Base-by-base conservation (phyloP, 2,797 vertebrate genomes). In the Gorsachius magnificus region DNA sequence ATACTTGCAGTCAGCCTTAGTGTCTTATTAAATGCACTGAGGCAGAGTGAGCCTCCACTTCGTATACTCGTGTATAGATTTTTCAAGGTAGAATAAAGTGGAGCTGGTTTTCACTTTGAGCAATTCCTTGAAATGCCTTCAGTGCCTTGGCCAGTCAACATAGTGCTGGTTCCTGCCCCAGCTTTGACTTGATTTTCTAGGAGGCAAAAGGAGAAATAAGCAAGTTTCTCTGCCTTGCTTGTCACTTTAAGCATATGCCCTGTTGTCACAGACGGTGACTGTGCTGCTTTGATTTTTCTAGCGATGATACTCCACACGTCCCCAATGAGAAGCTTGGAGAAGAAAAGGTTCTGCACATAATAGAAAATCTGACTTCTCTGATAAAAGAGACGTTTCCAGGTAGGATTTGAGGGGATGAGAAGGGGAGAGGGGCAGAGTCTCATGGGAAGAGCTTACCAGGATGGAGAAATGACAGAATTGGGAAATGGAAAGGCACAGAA, bases 251-350 rank as follows among this genome's bases (percentile, higher is more conserved):
- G 20, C 21, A 9, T 21, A 25, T 54, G 13, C 26, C 25, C 13
- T 76, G 22, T 65, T 48, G 9, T 46, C 38, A 63, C 48, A 41
- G 51, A 50, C 7, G 14, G 33, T 22, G 51, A 50, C 7, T 28
- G 11, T 43, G 69, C 35, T 95, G 60, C 93, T 96, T 95, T 48
- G 66, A 10, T 58, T 80, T 77, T 41, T 86, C 84, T 96, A 99
- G 99, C 16, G 99, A 99, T 90, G 99, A 99, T 95, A 99, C 99
- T 3, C 99, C 99, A n/a, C 99, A 99, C 2, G 98, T 99, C 43
- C 98, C 99, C 5, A 69, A 99, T 16, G 98, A 99, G 87, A 95
- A 98, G 63, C 98, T 99, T 2, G 98, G 99, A 83, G 99, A 99
- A 93, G 97, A 98, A 3, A 92, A 90, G 2, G 99, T 99, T 69